phyloP scores from a whole-genome alignment of 2,113 vertebrate species.

The Sigmodon hispidus region DNA sequence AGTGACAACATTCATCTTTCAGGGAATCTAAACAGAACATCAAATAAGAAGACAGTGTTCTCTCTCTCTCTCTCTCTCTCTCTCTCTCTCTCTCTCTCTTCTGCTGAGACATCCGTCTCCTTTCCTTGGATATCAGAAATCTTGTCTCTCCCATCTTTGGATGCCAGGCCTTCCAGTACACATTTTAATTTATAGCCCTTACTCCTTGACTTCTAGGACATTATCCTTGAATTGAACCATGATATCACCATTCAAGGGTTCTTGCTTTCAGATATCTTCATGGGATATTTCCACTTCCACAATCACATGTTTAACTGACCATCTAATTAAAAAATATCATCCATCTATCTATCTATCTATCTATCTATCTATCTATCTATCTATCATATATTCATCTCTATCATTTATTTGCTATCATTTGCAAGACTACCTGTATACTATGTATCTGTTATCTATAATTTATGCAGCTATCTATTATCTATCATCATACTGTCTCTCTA shows the following conservation, averaged over 20 bases:
- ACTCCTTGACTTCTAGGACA: background rate
- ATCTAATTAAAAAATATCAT: background rate
- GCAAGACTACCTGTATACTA: background rate
- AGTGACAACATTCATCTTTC: fast-evolving
- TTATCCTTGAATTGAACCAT: background rate
- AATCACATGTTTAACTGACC: background rate
- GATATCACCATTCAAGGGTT: background rate
- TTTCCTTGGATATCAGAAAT: background rate
- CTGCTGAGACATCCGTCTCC: background rate
- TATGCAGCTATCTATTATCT: background rate
- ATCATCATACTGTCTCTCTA: background rate
- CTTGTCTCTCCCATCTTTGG: background rate
- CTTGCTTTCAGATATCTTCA: background rate
- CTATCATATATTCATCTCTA: background rate
- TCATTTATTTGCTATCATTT: background rate
- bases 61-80: background rate
- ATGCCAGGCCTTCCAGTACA: background rate
- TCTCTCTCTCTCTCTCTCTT: background rate
- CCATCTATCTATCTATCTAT: background rate
- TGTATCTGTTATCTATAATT: background rate
- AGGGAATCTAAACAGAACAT: background rate
- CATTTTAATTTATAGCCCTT: background rate
- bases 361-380: background rate
- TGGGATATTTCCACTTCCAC: background rate
- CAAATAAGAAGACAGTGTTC: background rate